phyloP scores from a whole-genome alignment of 2,113 vertebrate species.

The Erythrocercus mccallii region DNA sequence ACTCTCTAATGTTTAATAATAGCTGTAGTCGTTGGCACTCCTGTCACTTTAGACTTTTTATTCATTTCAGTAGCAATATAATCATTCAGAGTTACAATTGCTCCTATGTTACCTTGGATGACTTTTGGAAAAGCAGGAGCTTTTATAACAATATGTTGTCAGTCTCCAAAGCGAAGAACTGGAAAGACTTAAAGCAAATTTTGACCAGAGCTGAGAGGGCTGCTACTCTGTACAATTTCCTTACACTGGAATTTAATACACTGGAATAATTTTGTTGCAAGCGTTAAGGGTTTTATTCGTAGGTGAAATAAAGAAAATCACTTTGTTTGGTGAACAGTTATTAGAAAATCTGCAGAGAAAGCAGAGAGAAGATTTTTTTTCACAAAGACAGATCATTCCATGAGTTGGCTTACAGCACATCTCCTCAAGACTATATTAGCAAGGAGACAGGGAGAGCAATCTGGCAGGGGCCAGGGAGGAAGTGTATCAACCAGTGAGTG shows the following conservation, averaged over 20 bases:
- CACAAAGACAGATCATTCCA: background rate
- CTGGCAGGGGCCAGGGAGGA: background rate
- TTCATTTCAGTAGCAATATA: background rate
- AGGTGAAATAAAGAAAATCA: background rate
- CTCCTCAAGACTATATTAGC: background rate
- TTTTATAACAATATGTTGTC: background rate
- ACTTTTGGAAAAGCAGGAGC: background rate
- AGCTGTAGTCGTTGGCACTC: background rate
- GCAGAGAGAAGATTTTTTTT: background rate
- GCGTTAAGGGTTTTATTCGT: background rate
- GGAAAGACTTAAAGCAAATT: background rate
- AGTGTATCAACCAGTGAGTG: background rate
- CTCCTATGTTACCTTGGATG: background rate
- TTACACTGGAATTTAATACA: background rate
- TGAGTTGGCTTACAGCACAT: background rate
- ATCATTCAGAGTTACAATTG: background rate
- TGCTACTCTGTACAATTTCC: background rate
- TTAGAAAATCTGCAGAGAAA: background rate
- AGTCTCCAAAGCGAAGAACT: background rate
- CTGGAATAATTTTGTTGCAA: background rate
- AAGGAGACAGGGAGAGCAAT: background rate
- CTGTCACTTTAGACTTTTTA: background rate
- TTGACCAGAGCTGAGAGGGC: background rate
- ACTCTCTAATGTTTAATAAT: slow-evolving; percentile 7
- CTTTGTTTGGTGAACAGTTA: background rate